Evolutionary conservation across 2,888 invertebrate genomes (phyloP).

Genomic region (Cancer borealis): DNA sequence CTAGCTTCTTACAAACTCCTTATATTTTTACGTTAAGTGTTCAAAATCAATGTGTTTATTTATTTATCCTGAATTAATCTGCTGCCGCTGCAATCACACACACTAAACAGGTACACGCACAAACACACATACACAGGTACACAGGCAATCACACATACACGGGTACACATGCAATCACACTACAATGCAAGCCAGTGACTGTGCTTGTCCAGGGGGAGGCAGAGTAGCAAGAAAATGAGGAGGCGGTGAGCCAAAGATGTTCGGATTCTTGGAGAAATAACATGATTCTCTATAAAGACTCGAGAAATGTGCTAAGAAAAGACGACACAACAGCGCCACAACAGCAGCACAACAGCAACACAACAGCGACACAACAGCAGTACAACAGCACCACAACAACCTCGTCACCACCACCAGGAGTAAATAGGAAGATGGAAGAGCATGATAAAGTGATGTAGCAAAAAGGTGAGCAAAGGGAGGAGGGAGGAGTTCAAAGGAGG

Average conservation of each 20-base stretch:
- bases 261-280: conserved; percentile 5
- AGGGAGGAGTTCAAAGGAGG: background rate
- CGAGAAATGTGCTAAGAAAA: too few relatives aligned
- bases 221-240: background rate
- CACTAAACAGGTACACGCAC: background rate
- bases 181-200: background rate
- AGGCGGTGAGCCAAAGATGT: background rate
- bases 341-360: too few relatives aligned
- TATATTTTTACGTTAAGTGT: background rate
- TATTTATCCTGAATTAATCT: background rate
- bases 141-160: background rate
- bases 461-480: background rate
- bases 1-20: too few relatives aligned
- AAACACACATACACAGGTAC: background rate
- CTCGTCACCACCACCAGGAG: background rate
- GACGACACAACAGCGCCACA: background rate
- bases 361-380: too few relatives aligned
- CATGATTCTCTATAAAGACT: background rate
- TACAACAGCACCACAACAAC: background rate
- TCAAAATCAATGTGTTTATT: background rate
- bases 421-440: background rate
- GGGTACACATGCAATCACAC: background rate
- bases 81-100: background rate
- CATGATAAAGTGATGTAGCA: background rate
- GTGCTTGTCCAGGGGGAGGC: background rate